These are phyloP conservation scores for Yponomeuta plumbellus DNA, from an alignment of 2,888 invertebrate genomes.

Conservation along the genomic window DNA sequence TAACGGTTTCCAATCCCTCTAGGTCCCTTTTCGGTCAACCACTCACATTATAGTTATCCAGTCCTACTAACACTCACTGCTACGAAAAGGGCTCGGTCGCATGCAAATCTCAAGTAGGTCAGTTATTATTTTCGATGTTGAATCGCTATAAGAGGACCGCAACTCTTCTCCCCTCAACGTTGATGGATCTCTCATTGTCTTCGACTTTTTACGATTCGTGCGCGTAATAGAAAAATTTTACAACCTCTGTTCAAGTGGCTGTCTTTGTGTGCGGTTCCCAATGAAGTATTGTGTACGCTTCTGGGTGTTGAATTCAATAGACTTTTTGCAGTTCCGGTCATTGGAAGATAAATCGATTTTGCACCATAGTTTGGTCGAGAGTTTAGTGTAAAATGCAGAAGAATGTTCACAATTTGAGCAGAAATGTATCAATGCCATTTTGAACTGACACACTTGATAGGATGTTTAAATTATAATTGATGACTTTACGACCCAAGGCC, in stretches of 20 bases:
- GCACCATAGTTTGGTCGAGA: constrained; percentile 16
- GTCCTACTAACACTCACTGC: too few relatives aligned
- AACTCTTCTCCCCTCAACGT: constrained; percentile 40
- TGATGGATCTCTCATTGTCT: constrained; percentile 70
- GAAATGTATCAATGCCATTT: constrained; percentile 1
- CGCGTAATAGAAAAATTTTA: constrained; percentile 56
- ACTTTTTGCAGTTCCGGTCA: constrained; percentile 65
- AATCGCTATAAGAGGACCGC: constrained; percentile 49
- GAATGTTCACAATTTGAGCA: not conserved
- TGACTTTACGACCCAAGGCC: constrained; percentile 15
- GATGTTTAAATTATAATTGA: constrained; percentile 13
- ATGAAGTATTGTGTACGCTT: constrained; percentile 36
- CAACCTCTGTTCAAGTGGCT: constrained; percentile 42
- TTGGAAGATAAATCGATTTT: constrained; percentile 54
- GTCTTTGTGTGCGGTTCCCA: constrained; percentile 47
- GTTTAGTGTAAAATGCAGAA: not conserved
- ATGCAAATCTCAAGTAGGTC: constrained; percentile 74
- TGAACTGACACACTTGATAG: not conserved
- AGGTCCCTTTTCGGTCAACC: too few relatives aligned
- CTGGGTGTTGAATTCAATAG: constrained; percentile 32
- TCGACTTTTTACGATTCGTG: constrained; percentile 60
- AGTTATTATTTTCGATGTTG: constrained; percentile 63
- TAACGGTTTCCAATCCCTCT: too few relatives aligned
- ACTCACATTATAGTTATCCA: too few relatives aligned
- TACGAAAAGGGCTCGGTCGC: constrained; percentile 27